These are phyloP conservation scores for Amphipyra berbera DNA, from an alignment of 2,888 invertebrate species.

Conservation along the genomic window DNA sequence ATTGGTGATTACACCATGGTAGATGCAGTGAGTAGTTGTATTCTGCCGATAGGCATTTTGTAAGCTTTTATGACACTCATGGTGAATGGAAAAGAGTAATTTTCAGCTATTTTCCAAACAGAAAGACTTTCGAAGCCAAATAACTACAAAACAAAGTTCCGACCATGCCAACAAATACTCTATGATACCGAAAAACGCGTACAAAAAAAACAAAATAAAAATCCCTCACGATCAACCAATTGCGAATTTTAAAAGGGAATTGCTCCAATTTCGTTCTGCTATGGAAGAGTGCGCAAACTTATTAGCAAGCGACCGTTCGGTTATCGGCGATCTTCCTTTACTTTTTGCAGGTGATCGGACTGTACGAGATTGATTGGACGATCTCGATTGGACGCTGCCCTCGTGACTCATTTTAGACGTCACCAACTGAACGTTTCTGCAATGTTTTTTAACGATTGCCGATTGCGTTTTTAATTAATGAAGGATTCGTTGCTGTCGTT, in stretches of 20 bases:
- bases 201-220: slow-evolving; percentile 59
- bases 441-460: slow-evolving; percentile 37
- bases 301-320: slow-evolving; percentile 75
- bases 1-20: too few relatives aligned
- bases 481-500: slow-evolving; percentile 17
- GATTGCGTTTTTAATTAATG: slow-evolving; percentile 51
- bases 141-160: not conserved
- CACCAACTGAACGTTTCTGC: slow-evolving; percentile 47
- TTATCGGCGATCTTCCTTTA: slow-evolving; percentile 75
- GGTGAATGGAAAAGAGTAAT: not conserved
- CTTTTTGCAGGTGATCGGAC: slow-evolving; percentile 83
- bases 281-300: slow-evolving; percentile 88
- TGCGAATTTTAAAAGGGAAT: slow-evolving; percentile 70
- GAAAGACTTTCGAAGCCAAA: too few relatives aligned
- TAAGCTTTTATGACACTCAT: too few relatives aligned
- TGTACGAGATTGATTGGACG: slow-evolving; percentile 82
- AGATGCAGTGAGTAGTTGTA: too few relatives aligned
- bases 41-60: too few relatives aligned
- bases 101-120: too few relatives aligned
- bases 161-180: slow-evolving; percentile 13
- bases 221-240: slow-evolving; percentile 75
- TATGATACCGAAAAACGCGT: slow-evolving; percentile 27
- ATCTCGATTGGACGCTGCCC: slow-evolving; percentile 75
- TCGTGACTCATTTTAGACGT: slow-evolving; percentile 78
- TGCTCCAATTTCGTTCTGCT: slow-evolving; percentile 82